Conservation (phyloP, 2,113 vertebrate species). For the Grus americana region DNA sequence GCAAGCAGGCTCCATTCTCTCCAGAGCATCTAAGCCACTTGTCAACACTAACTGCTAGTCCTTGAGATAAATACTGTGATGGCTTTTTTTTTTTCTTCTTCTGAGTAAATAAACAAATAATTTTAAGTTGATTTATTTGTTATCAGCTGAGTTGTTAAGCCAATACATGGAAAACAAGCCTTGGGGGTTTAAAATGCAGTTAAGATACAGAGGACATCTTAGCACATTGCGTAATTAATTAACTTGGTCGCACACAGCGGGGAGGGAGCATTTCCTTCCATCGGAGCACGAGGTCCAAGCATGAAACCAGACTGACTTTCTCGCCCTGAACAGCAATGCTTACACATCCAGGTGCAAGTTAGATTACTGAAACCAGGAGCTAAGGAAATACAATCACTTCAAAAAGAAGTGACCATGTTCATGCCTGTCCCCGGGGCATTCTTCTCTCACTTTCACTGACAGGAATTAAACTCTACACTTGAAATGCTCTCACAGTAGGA, state of each 20-base stretch:
- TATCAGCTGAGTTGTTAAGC: background rate
- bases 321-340: background rate
- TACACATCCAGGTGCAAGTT: background rate
- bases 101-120: too few species aligned
- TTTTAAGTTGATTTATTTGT: too few species aligned
- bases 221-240: background rate
- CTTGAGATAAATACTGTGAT: background rate
- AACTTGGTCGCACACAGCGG: background rate
- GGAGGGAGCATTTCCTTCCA: background rate
- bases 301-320: background rate
- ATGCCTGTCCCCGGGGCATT: background rate
- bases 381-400: background rate
- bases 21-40: background rate
- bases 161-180: background rate
- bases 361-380: background rate
- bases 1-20: background rate
- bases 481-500: background rate
- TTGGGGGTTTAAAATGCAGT: background rate
- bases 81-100: too few species aligned
- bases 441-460: background rate
- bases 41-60: background rate
- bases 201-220: background rate
- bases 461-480: background rate
- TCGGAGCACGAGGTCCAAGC: rapidly evolving
- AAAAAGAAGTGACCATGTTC: background rate